Conservation (phyloP, 2,888 invertebrate species). For the Eupeodes luniger region DNA sequence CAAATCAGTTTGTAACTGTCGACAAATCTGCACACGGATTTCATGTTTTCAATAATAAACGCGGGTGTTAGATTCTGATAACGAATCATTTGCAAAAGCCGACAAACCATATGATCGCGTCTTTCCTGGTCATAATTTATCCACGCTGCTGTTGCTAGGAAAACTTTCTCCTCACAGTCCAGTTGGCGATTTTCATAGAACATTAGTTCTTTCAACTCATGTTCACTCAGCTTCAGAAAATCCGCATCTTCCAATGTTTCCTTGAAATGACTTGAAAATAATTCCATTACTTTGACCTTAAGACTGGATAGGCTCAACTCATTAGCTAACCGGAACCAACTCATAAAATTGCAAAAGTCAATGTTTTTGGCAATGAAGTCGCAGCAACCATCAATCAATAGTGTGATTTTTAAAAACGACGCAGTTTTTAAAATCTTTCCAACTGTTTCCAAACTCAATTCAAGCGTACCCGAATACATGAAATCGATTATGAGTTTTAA, state of each 20-base stretch:
- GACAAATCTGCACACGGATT: neutral
- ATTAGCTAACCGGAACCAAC: neutral
- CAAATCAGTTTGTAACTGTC: neutral
- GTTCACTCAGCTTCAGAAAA: no score
- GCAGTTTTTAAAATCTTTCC: neutral
- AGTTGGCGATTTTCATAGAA: no score
- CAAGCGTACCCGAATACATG: neutral
- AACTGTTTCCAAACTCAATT: neutral
- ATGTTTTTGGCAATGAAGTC: neutral
- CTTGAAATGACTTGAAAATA: neutral
- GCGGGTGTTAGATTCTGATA: neutral
- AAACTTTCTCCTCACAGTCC: neutral
- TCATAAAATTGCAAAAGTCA: neutral
- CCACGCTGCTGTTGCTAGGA: neutral
- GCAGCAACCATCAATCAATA: neutral
- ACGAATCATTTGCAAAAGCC: neutral
- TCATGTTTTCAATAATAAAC: slow-evolving; percentile 10
- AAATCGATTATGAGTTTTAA: neutral
- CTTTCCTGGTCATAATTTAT: neutral
- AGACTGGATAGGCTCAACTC: neutral
- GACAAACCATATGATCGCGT: neutral
- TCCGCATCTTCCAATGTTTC: no score
- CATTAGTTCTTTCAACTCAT: no score
- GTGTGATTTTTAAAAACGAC: neutral
- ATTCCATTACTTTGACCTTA: neutral